Conservation (phyloP, 1,140 invertebrate species). For the Orchestia grillus region DNA sequence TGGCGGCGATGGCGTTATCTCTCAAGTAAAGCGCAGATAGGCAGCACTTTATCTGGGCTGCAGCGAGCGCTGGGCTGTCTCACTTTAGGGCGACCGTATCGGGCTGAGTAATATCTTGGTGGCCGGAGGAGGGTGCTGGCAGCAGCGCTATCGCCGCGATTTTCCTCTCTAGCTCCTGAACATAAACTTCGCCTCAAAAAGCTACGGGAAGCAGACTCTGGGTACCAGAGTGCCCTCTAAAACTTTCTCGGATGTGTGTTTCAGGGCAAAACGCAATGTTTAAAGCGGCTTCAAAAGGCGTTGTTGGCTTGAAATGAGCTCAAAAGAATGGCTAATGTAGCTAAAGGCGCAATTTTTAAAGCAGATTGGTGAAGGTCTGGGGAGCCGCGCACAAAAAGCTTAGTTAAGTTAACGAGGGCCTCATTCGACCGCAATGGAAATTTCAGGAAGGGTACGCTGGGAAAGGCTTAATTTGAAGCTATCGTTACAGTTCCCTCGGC, state of each 20-base stretch:
- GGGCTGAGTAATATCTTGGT: neutral
- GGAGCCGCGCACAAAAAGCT: neutral
- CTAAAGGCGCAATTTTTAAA: neutral
- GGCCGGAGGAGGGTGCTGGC: neutral
- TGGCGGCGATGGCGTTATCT: neutral
- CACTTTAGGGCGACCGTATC: conserved; percentile 10
- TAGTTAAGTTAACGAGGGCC: neutral
- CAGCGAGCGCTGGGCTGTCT: neutral
- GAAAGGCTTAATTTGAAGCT: neutral
- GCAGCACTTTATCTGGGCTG: neutral
- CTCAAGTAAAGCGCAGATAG: neutral
- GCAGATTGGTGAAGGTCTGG: neutral
- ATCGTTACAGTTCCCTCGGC: neutral
- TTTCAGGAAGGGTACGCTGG: neutral
- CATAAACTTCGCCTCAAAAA: conserved; percentile 26
- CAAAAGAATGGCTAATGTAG: neutral
- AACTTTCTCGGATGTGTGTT: neutral
- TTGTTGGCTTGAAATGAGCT: neutral
- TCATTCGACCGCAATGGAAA: neutral
- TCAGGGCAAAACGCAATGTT: neutral
- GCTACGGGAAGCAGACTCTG: neutral
- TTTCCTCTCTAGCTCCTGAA: neutral
- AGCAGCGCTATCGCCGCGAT: neutral
- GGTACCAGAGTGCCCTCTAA: neutral
- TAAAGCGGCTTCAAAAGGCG: conserved; percentile 11